Percentiles rank a stretch among this genome's conserved stretches.
phyloP scores from a whole-genome alignment of 2,888 invertebrate species.

The Timema cristinae region DNA sequence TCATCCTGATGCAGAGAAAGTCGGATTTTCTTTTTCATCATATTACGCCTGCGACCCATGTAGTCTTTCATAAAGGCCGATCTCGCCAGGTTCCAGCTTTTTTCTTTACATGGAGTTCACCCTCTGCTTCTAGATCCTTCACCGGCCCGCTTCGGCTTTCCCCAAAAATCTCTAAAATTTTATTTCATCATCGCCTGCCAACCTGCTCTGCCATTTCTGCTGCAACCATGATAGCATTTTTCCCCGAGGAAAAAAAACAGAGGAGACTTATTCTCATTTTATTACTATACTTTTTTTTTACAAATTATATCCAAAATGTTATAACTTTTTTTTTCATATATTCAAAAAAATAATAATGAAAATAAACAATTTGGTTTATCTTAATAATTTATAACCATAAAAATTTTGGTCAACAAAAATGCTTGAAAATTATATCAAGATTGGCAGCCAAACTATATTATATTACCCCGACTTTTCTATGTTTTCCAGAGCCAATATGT shows the following conservation, averaged over 20 bases:
- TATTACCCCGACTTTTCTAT: too few relatives aligned
- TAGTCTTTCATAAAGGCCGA: conserved; percentile 28
- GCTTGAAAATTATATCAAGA: too few relatives aligned
- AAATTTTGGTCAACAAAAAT: too few relatives aligned
- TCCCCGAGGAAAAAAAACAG: conserved; percentile 19
- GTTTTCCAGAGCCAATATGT: too few relatives aligned
- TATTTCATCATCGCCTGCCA: conserved; percentile 28
- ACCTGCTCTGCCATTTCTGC: conserved; percentile 23
- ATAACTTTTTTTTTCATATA: too few relatives aligned
- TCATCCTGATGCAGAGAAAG: conserved; percentile 35
- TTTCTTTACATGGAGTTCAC: conserved; percentile 25
- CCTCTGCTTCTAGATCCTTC: conserved; percentile 23
- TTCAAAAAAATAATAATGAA: too few relatives aligned
- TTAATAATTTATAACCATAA: too few relatives aligned
- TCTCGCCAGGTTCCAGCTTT: conserved; percentile 41
- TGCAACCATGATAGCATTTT: conserved; percentile 23
- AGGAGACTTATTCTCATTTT: too few relatives aligned
- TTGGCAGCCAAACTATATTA: too few relatives aligned
- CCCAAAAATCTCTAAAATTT: conserved; percentile 19
- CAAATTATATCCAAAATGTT: too few relatives aligned
- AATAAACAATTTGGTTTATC: too few relatives aligned
- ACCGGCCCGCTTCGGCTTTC: conserved; percentile 38
- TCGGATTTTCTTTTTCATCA: conserved; percentile 28
- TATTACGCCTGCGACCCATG: conserved; percentile 30
- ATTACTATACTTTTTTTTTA: too few relatives aligned